Evolutionary conservation across 2,888 invertebrate species (phyloP).

Genomic region (Luperina nickerlii): DNA sequence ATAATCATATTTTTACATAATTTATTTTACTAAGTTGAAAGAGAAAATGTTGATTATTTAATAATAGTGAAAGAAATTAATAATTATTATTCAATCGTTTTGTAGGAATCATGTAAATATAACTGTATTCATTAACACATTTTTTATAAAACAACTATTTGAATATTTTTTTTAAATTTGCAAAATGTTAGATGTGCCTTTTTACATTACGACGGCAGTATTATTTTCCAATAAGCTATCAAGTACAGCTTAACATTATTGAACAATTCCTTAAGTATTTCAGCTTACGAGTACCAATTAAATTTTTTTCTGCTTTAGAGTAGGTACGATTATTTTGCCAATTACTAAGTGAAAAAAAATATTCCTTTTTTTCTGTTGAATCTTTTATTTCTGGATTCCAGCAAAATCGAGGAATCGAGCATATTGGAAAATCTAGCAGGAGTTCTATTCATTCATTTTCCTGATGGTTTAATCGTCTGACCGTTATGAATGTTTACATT

Average conservation of each 20-base stretch:
- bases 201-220: not conserved
- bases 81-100: no score
- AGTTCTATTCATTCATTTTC: not conserved
- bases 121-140: no score
- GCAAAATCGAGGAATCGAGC: not conserved
- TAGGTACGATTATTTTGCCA: no score
- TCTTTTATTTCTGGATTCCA: not conserved
- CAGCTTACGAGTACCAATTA: slow-evolving; percentile 4
- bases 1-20: no score
- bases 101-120: no score
- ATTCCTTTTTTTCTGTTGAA: not conserved
- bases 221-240: not conserved
- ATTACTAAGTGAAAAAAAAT: no score
- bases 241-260: not conserved
- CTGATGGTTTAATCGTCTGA: not conserved
- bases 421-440: not conserved
- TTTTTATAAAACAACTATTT: no score
- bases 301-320: not conserved
- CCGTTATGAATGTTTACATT: not conserved
- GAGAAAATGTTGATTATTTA: no score
- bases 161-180: no score
- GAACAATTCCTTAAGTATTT: not conserved
- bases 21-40: no score
- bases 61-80: no score
- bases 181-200: no score